phyloP scores from a whole-genome alignment of 2,888 invertebrate species.

The Xestia sexstrigata region DNA sequence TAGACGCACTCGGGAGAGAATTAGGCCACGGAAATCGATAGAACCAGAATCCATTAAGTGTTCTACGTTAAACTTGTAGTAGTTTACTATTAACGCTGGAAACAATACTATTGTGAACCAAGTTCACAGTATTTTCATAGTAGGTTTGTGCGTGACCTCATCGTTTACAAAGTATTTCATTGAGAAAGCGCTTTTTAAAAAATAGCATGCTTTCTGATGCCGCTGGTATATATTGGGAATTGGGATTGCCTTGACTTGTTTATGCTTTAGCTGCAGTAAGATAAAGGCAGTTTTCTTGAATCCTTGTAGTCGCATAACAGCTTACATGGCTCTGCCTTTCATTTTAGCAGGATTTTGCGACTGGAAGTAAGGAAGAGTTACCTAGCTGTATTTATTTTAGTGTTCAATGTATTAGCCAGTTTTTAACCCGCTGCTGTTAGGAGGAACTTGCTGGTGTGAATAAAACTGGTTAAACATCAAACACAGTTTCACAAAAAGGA shows the following conservation, averaged over 20 bases:
- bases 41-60: slow-evolving; percentile 47
- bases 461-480: not conserved
- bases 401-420: not conserved
- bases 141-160: slow-evolving; percentile 36
- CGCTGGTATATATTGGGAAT: not conserved
- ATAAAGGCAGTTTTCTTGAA: not conserved
- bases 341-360: not conserved
- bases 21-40: slow-evolving; percentile 80
- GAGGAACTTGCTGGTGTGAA: not conserved
- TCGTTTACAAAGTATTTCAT: not conserved
- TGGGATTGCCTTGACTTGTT: not conserved
- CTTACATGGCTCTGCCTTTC: not conserved
- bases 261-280: not conserved
- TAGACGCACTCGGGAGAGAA: slow-evolving; percentile 70
- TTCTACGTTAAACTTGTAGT: slow-evolving; percentile 46
- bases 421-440: not conserved
- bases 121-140: slow-evolving; percentile 26
- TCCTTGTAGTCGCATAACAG: not conserved
- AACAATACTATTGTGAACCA: slow-evolving; percentile 37
- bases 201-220: not conserved
- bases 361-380: too few relatives aligned
- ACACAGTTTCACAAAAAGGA: not conserved
- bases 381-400: not conserved
- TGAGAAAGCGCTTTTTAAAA: not conserved
- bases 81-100: slow-evolving; percentile 52